Evolutionary conservation across 2,113 vertebrate genomes (phyloP), one percentile per base, ranked within the genome.

Genomic region (Himantopus leucocephalus): DNA sequence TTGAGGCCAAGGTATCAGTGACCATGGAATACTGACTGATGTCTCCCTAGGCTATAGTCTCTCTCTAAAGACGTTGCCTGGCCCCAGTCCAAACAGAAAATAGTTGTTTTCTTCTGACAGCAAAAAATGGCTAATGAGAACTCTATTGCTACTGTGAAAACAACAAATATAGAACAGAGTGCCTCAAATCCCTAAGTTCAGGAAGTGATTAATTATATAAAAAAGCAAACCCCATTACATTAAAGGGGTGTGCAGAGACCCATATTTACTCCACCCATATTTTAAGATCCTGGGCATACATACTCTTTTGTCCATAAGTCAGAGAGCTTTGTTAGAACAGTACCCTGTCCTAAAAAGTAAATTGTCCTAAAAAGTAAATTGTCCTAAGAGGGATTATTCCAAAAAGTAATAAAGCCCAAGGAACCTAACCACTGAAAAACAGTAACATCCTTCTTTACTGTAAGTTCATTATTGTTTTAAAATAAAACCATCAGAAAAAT

Each of bases 231-330:
- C 1, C 1, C 14, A 7, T 27, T 59, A 48, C 14, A 41, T 67
- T 41, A 53, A 67, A 58, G 2, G 5, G 7, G 14, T 8, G 4
- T 24, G 24, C 35, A 78, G 59, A 73, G 24, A 52, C 30, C 2
- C 0, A 0, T 23, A 52, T 74, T 87, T 60, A 29, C 8, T 55
- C 8, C 63, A 37, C 4, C 2, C 3, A 3, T 45, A 11, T 29
- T 73, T 80, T 56, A 86, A 68, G 24, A 59, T 8, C 22, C 18
- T 62, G 20, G 24, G 17, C 6, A 45, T 7, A 32, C 2, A 12
- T 6, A 41, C 2, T 24, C 9, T 24, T 12, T 32, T 37, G 7
- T n/a, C 10, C 15, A 64, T 12, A 86, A 72, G 10, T 19, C 24
- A 52, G 19, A n/a, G 8, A 59, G 27, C 5, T 37, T 70, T 84